Evolutionary conservation across 2,888 invertebrate genomes (phyloP), one percentile per base, ranked within the genome.

Genomic region (Lobophora halterata): DNA sequence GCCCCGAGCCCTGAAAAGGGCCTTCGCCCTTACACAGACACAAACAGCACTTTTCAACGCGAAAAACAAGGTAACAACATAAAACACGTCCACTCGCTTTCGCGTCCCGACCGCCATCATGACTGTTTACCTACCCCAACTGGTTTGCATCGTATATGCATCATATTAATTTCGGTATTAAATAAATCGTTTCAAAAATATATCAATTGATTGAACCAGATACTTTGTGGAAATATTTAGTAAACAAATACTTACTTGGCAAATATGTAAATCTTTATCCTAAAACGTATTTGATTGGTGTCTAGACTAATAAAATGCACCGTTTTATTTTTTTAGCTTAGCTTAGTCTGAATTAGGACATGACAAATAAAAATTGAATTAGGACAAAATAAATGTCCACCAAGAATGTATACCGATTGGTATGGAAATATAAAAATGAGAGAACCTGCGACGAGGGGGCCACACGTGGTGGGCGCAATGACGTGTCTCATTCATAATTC

Each of bases 401-500:
- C 8, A 12, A 23, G 10, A 12, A 25, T 37, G 8, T 20, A 5
- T 25, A 19, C 23, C 19, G 4, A 19, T 19, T 34, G 6, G 14
- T 25, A 28, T 19, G 18, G 26, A 12, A 26, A 26, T 24, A 32
- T 5, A 30, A 31, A 31, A 8, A 36, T 36, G 3, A 8, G 9
- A 23, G 19, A 14, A 19, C 23, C 29, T 11, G 30, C 40, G 23
- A 36, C 40, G 44, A 29, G 44, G 33, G 48, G 49, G 45, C 9
- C 36, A 25, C 38, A 46, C 53, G 53, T 49, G 50, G n/a, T 35
- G 40, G 50, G 52, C 31, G 42, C 42, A 32, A 42, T 76, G 73
- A 73, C 74, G 73, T 69, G 71, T 71, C 65, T 65, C 77, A 76
- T 76, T 79, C 74, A 78, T 76, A 74, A 74, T 71, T 79, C 72